phyloP scores from a whole-genome alignment of 64 coral and sea anemone species.

The Montipora cactus region DNA sequence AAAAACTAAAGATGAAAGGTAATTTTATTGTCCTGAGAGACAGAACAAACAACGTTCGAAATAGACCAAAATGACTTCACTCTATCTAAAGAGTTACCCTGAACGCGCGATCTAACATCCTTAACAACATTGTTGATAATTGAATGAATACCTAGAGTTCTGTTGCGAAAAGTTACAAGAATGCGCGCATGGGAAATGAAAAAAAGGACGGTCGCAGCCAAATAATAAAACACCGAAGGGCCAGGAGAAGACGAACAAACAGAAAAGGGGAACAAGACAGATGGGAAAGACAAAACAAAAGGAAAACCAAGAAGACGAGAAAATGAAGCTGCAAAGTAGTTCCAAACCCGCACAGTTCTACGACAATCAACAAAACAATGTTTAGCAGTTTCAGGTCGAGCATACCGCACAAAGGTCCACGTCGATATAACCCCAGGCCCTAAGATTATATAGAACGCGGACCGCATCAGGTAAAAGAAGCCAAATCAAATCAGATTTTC shows the following conservation, averaged over 20 bases:
- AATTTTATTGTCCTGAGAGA: not conserved
- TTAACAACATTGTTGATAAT: not conserved
- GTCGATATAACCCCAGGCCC: not conserved
- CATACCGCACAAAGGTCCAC: not conserved
- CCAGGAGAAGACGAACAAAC: not conserved
- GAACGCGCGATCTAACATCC: not conserved
- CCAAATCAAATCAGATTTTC: slow-evolving; percentile 9
- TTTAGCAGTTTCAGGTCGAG: not conserved
- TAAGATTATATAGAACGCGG: not conserved
- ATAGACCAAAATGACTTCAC: not conserved
- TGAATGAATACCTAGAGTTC: not conserved
- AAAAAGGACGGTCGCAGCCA: not conserved
- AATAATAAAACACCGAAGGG: not conserved
- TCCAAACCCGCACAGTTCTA: not conserved
- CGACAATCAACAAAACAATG: slow-evolving; percentile 34
- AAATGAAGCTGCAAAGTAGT: not conserved
- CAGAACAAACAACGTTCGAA: not conserved
- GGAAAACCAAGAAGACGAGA: too few relatives aligned
- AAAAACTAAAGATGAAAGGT: not conserved
- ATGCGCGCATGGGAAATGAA: not conserved
- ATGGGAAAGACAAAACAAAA: not conserved
- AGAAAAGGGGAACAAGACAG: slow-evolving; percentile 1
- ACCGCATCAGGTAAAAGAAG: not conserved
- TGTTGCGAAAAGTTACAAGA: not conserved
- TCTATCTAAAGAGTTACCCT: not conserved